Base-by-base conservation (phyloP, 64 coral and sea anemone genomes). In the Dendrophyllia cribrosa region DNA sequence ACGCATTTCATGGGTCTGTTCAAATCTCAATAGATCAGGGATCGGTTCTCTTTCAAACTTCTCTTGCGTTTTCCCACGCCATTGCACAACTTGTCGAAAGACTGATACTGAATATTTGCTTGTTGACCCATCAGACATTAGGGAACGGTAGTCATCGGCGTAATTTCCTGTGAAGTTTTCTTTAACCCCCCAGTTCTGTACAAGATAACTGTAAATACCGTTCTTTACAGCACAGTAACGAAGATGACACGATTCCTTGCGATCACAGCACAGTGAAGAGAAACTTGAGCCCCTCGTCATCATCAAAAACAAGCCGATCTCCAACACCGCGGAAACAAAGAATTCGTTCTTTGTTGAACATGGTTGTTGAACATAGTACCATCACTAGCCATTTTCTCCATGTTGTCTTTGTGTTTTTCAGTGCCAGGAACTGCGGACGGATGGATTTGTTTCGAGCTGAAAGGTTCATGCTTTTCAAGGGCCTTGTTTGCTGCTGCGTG, bases 201-300 rank as follows among this genome's bases (percentile, higher is more conserved):
- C 94, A 51, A 91, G 75, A 22, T 34, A 43, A 25, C 20, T 15
- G 44, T 91, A 80, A 55, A 72, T 49, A 25, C 59, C 65, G 67
- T 88, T 94, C 58, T 91, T 89, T 43, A 84, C 53, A 83, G 86
- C 76, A 45, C 59, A 45, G 55, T 94, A 89, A 22, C 8, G 25
- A 19, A 86, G 61, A 19, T 79, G 24, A 68, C 92, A 88, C 22
- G 88, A 86, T 65, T 75, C 64, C 73, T 94, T 94, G 34, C 67
- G 79, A 63, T 88, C 92, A 43, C 89, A 79, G 58, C 64, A 83
- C 43, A 94, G 67, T 43, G 20, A 53, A 51, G 88, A 61, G 81
- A 94, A 94, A 59, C 74, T 94, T 94, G 34, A 94, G 62, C 16
- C 86, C 49, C 44, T 94, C 92, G 24, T 94, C 92, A 62, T 94